Conservation (phyloP, 2,797 vertebrate genomes). For the Coracias cyanogaster region DNA sequence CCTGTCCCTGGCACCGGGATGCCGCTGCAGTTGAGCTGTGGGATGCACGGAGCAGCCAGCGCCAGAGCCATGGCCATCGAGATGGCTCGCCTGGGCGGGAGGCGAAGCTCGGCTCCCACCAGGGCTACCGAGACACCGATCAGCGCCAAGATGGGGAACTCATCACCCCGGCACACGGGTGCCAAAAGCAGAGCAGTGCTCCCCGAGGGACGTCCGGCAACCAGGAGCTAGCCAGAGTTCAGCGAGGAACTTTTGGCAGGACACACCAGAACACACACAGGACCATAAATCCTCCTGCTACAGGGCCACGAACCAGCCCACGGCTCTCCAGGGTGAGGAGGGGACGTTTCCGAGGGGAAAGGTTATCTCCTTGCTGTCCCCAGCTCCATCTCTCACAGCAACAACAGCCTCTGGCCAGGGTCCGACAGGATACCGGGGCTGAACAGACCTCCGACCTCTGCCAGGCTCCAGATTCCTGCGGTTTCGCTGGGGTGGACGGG, state of each 20-base stretch:
- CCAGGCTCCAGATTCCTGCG: constrained; percentile 39
- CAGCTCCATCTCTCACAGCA: not conserved
- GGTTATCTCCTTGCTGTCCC: constrained; percentile 23
- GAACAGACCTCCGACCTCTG: constrained; percentile 16
- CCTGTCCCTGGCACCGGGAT: not conserved
- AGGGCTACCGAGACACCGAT: not conserved
- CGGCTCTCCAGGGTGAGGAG: not conserved
- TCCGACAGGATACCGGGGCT: not conserved
- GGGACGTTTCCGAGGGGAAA: not conserved
- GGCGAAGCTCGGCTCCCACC: not conserved
- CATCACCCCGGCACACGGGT: not conserved
- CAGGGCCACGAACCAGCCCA: not conserved
- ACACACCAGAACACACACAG: constrained; percentile 50
- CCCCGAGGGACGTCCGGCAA: not conserved
- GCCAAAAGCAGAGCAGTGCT: not conserved
- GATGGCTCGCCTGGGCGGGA: not conserved
- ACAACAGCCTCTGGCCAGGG: not conserved
- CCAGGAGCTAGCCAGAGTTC: constrained; percentile 43
- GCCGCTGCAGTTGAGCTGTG: not conserved
- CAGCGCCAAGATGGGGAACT: not conserved
- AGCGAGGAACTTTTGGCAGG: constrained; percentile 9
- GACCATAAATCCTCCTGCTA: constrained; percentile 45
- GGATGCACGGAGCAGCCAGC: not conserved
- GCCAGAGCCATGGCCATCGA: not conserved
- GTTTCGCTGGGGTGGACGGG: constrained; percentile 22